Percentiles rank a stretch among this genome's conserved stretches.
phyloP scores from a whole-genome alignment of 2,888 invertebrate species.

The Erebia palarica region DNA sequence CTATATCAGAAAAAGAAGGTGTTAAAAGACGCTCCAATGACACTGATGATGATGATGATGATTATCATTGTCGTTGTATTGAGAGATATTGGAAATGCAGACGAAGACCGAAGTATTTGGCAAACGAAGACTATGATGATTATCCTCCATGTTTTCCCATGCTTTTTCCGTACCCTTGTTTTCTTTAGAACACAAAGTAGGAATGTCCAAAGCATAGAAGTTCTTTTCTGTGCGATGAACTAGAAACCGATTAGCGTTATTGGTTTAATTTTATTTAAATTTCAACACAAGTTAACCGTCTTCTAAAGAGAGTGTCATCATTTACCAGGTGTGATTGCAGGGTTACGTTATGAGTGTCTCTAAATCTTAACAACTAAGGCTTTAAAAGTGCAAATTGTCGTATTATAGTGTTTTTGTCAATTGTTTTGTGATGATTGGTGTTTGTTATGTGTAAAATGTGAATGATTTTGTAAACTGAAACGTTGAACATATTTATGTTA shows the following conservation, averaged over 20 bases:
- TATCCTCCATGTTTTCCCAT: constrained; percentile 36
- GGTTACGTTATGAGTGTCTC: too few relatives aligned
- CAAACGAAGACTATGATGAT: constrained; percentile 32
- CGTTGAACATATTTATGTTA: background rate
- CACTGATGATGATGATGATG: constrained; percentile 34
- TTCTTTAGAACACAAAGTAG: background rate
- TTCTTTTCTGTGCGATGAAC: too few relatives aligned
- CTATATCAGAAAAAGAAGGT: constrained; percentile 13
- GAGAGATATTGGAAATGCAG: constrained; percentile 36
- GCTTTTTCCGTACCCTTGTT: constrained; percentile 31
- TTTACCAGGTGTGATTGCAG: too few relatives aligned
- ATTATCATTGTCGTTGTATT: constrained; percentile 39
- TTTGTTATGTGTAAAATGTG: background rate
- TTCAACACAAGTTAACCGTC: too few relatives aligned
- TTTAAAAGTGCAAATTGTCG: background rate
- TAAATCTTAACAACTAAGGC: background rate
- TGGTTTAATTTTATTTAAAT: too few relatives aligned
- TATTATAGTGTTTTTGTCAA: background rate
- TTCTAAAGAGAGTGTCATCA: too few relatives aligned
- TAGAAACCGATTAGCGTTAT: too few relatives aligned
- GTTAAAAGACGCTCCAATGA: constrained; percentile 14
- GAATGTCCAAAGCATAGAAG: too few relatives aligned
- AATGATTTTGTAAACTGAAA: background rate
- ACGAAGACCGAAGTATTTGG: constrained; percentile 22
- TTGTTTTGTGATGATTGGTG: background rate